A percentile compares a stretch with the other conserved stretches of the same genome.
phyloP scores from a whole-genome alignment of 2,888 invertebrate species.

The Drosophila nigricruria region DNA sequence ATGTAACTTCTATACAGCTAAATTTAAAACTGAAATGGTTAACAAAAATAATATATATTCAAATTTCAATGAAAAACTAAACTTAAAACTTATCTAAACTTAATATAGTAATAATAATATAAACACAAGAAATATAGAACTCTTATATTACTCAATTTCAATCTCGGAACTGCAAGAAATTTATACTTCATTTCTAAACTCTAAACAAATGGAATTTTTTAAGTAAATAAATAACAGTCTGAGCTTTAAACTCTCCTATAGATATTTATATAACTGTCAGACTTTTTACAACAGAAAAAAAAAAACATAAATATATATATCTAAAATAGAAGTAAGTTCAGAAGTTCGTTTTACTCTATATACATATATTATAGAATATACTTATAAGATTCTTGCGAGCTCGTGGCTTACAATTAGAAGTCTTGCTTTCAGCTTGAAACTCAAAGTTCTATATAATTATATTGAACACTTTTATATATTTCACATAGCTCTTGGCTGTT shows the following conservation, averaged over 20 bases:
- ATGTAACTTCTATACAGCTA: background rate
- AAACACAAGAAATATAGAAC: background rate
- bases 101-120: background rate
- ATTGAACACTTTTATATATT: slow-evolving; percentile 2
- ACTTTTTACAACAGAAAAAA: background rate
- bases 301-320: background rate
- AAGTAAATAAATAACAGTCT: background rate
- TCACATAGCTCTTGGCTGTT: background rate
- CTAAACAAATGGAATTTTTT: background rate
- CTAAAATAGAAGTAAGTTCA: background rate
- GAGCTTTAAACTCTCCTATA: background rate
- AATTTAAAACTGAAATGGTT: no score
- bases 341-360: background rate
- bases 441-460: background rate
- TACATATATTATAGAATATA: background rate
- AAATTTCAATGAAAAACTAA: background rate
- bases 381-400: background rate
- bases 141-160: background rate
- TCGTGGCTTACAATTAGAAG: background rate
- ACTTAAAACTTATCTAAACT: background rate
- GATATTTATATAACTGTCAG: background rate
- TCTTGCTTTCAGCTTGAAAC: background rate
- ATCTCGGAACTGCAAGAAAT: background rate
- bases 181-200: background rate
- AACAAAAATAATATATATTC: background rate